phyloP scores from a whole-genome alignment of 2,113 vertebrate species.

The Nyctereutes procyonoides region DNA sequence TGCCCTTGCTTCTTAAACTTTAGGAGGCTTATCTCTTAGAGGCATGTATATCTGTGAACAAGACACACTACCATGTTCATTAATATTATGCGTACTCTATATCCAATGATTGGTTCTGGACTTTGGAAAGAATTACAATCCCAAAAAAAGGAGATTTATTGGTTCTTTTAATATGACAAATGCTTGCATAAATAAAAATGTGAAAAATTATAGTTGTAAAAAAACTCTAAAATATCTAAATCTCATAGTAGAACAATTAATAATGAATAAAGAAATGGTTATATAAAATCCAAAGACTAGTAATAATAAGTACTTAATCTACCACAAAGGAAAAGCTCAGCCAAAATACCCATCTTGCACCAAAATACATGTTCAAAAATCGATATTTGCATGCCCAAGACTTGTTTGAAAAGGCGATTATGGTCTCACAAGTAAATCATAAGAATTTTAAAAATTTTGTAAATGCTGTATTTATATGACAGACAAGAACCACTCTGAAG shows the following conservation, averaged over 20 bases:
- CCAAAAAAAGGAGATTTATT: slow-evolving; percentile 34
- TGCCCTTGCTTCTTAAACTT: background rate
- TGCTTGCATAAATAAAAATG: slow-evolving; percentile 47
- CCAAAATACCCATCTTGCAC: slow-evolving; percentile 56
- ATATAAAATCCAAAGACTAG: slow-evolving; percentile 51
- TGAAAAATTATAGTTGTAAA: slow-evolving; percentile 58
- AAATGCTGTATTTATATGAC: slow-evolving; percentile 85
- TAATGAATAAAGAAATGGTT: slow-evolving; percentile 34
- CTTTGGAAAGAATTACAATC: slow-evolving; percentile 40
- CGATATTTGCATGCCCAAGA: slow-evolving; percentile 79
- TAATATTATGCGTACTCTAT: background rate
- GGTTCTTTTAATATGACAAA: slow-evolving; percentile 45
- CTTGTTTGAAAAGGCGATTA: slow-evolving; percentile 82
- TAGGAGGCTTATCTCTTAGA: background rate
- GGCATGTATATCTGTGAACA: background rate
- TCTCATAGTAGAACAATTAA: slow-evolving; percentile 58
- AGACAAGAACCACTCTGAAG: slow-evolving; percentile 83
- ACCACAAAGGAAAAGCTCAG: slow-evolving; percentile 45
- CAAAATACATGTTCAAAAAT: slow-evolving; percentile 67
- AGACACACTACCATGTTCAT: background rate
- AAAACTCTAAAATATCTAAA: slow-evolving; percentile 31
- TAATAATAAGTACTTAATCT: slow-evolving; percentile 60
- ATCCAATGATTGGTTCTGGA: slow-evolving; percentile 19
- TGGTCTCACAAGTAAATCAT: slow-evolving; percentile 82
- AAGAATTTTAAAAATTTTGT: slow-evolving; percentile 83